phyloP scores from a whole-genome alignment of 2,113 vertebrate species.

The Tragelaphus buxtoni region DNA sequence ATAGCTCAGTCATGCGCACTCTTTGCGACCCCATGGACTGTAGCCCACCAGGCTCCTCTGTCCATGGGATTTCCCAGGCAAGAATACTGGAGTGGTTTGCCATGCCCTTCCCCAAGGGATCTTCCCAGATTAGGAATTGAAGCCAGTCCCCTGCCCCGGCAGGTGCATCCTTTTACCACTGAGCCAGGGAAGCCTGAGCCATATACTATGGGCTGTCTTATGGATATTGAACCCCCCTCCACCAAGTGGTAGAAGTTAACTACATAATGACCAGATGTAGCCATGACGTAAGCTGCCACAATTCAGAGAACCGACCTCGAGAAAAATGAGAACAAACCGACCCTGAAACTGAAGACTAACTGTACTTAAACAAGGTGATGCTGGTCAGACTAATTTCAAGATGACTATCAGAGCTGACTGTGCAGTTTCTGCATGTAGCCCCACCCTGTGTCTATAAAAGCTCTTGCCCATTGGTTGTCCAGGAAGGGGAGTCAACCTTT shows the following conservation, averaged over 20 bases:
- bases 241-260: background rate
- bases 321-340: background rate
- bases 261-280: background rate
- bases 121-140: background rate
- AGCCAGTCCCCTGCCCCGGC: background rate
- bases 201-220: background rate
- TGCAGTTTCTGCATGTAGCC: background rate
- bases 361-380: background rate
- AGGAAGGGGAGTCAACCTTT: accelerated
- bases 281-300: background rate
- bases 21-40: background rate
- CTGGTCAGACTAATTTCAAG: background rate
- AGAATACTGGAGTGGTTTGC: background rate
- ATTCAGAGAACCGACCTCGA: background rate
- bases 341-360: background rate
- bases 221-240: background rate
- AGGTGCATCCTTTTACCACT: background rate
- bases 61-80: background rate
- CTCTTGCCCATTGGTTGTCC: background rate
- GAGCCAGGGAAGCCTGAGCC: background rate
- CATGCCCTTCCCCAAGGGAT: background rate
- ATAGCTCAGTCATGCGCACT: background rate
- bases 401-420: background rate
- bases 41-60: background rate
- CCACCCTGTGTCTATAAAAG: background rate